Conservation (phyloP, 1,140 invertebrate species). For the Bombus breviceps region DNA sequence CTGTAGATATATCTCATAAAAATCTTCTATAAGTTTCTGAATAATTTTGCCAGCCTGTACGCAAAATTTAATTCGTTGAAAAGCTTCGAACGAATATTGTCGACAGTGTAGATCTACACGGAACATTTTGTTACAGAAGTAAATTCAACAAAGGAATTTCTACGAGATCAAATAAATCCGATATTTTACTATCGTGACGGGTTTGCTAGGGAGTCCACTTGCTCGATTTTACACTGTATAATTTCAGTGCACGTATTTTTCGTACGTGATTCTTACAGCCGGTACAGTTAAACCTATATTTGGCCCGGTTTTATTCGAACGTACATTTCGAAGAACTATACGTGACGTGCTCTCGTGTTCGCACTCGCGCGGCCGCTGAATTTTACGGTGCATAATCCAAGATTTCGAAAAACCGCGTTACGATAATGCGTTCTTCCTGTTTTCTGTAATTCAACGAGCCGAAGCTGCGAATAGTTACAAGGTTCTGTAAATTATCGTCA, state of each 20-base stretch:
- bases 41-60: too few species aligned
- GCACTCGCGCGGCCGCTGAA: background rate
- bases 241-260: constrained; percentile 51
- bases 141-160: constrained; percentile 39
- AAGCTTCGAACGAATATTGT: too few species aligned
- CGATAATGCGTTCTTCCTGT: constrained; percentile 1
- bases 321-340: constrained; percentile 26
- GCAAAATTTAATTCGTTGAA: too few species aligned
- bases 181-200: constrained; percentile 35
- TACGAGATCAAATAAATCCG: constrained; percentile 30
- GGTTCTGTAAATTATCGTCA: constrained; percentile 12
- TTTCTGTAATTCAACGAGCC: constrained; percentile 2
- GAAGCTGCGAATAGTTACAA: background rate
- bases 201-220: background rate
- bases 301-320: constrained; percentile 29
- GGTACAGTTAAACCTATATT: constrained; percentile 26
- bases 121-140: background rate
- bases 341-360: constrained; percentile 5
- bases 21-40: too few species aligned
- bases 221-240: constrained; percentile 25
- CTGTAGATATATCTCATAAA: too few species aligned
- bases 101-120: background rate
- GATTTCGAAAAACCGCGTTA: constrained; percentile 39
- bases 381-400: constrained; percentile 30
- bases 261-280: constrained; percentile 50